These are phyloP conservation scores for Hiodon alosoides DNA, from an alignment of 2,113 vertebrate species.

Conservation along the genomic window DNA sequence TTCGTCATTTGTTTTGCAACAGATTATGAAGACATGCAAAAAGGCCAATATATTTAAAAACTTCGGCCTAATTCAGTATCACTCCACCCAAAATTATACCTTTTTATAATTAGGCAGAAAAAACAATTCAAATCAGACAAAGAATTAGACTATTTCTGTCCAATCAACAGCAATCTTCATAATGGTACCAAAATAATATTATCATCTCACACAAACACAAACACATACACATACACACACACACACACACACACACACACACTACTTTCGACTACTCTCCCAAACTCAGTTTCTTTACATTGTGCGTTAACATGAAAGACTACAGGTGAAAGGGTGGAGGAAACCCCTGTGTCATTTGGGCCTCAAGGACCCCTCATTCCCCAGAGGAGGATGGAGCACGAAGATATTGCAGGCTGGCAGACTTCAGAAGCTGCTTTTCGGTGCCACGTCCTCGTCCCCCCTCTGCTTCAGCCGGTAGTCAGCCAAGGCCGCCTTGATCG, in stretches of 20 bases:
- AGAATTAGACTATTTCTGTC: too few species aligned
- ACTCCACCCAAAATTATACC: not conserved
- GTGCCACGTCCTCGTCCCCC: constrained; percentile 43
- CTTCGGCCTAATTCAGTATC: not conserved
- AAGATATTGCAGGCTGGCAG: not conserved
- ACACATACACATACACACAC: not conserved
- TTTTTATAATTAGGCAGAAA: not conserved
- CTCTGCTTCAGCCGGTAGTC: constrained; percentile 86
- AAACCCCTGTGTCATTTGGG: not conserved
- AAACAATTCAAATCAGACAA: too few species aligned
- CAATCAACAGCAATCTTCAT: not conserved
- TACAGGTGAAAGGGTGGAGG: constrained; percentile 37
- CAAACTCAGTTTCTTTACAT: constrained; percentile 31
- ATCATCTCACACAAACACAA: too few species aligned
- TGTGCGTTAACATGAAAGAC: constrained; percentile 46
- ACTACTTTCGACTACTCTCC: constrained; percentile 16
- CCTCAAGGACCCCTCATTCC: constrained; percentile 23
- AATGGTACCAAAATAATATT: not conserved
- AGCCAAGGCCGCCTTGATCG: constrained; percentile 85
- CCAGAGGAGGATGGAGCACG: constrained; percentile 3
- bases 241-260: constrained; percentile 10
- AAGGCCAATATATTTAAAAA: not conserved
- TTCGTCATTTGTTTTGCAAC: not conserved
- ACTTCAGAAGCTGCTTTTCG: constrained; percentile 45
- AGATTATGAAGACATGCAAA: not conserved